phyloP scores from a whole-genome alignment of 2,113 vertebrate genomes.

The Lanius collurio region DNA sequence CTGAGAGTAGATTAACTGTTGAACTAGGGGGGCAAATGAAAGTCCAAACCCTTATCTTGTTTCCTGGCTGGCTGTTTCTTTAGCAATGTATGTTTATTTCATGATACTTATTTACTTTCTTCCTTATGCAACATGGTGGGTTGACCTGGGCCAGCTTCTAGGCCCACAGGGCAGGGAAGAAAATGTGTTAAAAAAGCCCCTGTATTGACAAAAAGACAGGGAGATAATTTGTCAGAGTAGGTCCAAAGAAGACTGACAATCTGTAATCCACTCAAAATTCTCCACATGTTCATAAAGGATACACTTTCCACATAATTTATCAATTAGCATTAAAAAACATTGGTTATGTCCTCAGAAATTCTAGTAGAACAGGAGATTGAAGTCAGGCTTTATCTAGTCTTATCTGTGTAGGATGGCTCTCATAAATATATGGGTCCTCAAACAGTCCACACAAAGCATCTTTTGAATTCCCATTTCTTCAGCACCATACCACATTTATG shows the following conservation, averaged over 20 bases:
- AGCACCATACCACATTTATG: neutral
- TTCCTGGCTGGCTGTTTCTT: neutral
- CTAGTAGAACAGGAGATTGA: no score
- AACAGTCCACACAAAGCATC: neutral
- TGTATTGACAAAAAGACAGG: neutral
- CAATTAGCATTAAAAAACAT: neutral
- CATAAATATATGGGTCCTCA: neutral
- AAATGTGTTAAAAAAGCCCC: neutral
- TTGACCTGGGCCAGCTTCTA: neutral
- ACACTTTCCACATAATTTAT: neutral
- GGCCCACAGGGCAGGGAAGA: neutral
- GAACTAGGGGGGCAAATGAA: neutral
- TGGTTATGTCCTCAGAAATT: neutral
- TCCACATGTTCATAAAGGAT: neutral
- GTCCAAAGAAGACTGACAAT: neutral
- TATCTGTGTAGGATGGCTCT: neutral
- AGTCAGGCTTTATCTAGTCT: neutral
- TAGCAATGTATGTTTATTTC: neutral
- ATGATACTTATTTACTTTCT: neutral
- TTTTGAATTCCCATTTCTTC: neutral
- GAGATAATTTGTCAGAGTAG: neutral
- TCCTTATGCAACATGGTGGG: neutral
- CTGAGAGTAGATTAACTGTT: neutral
- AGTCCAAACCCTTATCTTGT: neutral
- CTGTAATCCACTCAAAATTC: neutral